A percentile compares a stretch with the other conserved stretches of the same genome.
phyloP scores from a whole-genome alignment of 2,797 vertebrate genomes.

The Sebastes cheni region DNA sequence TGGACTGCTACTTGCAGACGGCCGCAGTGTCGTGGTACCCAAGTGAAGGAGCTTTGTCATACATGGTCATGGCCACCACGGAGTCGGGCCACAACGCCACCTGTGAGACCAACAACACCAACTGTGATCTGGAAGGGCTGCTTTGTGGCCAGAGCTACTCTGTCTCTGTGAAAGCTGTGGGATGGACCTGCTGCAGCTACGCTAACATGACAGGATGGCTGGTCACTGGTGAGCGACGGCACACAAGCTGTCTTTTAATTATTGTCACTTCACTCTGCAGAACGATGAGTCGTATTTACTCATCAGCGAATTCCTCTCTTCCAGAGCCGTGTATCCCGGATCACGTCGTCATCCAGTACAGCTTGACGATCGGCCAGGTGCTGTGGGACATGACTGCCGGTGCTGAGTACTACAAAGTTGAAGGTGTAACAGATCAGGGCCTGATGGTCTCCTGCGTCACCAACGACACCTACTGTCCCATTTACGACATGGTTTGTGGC shows the following conservation, averaged over 20 bases:
- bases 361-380: slow-evolving; percentile 66
- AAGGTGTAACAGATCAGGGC: slow-evolving; percentile 69
- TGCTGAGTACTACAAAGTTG: slow-evolving; percentile 66
- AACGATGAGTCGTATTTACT: not conserved
- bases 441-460: slow-evolving; percentile 59
- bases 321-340: slow-evolving; percentile 78
- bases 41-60: slow-evolving; percentile 70
- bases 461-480: slow-evolving; percentile 69
- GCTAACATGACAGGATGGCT: slow-evolving; percentile 64
- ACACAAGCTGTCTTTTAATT: not conserved
- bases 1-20: slow-evolving; percentile 65
- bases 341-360: slow-evolving; percentile 66
- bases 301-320: not conserved
- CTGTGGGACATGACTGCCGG: slow-evolving; percentile 73
- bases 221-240: slow-evolving; percentile 74
- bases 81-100: slow-evolving; percentile 39
- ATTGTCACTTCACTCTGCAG: not conserved
- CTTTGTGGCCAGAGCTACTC: slow-evolving; percentile 78
- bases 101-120: slow-evolving; percentile 63
- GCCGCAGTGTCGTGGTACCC: slow-evolving; percentile 74
- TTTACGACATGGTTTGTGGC: slow-evolving; percentile 74
- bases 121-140: slow-evolving; percentile 70
- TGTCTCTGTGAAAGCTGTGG: slow-evolving; percentile 68
- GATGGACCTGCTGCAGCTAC: slow-evolving; percentile 70
- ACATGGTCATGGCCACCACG: slow-evolving; percentile 51